Evolutionary conservation across 53 echinoderm and acorn worm species (phyloP).

Genomic region (Paelopatides confundens): DNA sequence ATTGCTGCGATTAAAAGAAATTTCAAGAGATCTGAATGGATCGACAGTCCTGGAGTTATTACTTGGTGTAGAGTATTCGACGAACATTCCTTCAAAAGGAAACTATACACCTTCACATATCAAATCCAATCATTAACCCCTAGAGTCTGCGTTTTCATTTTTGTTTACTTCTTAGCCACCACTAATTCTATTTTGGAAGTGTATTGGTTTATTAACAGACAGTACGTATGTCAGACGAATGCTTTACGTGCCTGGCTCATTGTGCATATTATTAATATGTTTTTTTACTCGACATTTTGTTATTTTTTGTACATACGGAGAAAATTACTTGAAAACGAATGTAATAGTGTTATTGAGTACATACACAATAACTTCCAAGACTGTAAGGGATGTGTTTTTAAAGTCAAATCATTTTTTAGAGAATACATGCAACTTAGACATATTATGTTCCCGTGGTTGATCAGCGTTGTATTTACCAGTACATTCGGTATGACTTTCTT

Average conservation of each 20-base stretch:
- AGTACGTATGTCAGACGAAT: neutral
- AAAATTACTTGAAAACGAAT: neutral
- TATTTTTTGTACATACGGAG: neutral
- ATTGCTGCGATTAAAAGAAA: neutral
- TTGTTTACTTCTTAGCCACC: neutral
- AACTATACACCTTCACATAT: neutral
- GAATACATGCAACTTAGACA: slow-evolving; percentile 8
- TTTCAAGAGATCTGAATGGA: neutral
- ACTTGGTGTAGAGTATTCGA: neutral
- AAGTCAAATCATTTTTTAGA: neutral
- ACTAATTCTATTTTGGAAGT: neutral
- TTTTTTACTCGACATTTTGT: slow-evolving; percentile 3
- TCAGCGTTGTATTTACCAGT: neutral
- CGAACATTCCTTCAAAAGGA: neutral
- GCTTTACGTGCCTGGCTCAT: neutral
- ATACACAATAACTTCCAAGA: neutral
- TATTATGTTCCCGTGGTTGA: slow-evolving; percentile 2
- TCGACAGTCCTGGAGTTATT: neutral
- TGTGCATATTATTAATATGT: neutral
- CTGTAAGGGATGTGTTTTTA: neutral
- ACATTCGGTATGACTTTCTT: neutral
- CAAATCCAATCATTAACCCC: neutral
- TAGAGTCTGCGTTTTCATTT: neutral
- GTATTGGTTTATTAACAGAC: neutral
- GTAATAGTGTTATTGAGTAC: neutral